Conservation (phyloP, 2,113 vertebrate species). For the Tetrax tetrax region DNA sequence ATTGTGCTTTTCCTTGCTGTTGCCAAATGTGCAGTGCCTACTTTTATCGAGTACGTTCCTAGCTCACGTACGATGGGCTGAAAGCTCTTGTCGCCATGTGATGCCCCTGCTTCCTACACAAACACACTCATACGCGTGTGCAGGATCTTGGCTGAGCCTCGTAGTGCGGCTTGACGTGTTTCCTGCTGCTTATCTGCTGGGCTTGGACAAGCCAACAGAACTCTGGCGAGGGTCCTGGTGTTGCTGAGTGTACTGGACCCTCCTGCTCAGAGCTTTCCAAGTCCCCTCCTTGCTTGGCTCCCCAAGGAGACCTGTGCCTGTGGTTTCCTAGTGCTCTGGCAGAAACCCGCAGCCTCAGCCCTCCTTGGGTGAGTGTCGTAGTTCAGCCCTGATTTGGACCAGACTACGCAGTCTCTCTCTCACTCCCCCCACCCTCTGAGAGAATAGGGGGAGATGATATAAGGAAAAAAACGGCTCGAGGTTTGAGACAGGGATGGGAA, state of each 20-base stretch:
- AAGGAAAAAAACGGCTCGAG: no score
- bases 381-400: no score
- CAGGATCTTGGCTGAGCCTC: not conserved
- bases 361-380: not conserved
- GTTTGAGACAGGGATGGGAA: no score
- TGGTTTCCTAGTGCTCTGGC: not conserved
- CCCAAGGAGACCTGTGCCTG: not conserved
- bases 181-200: not conserved
- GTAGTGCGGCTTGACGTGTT: not conserved
- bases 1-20: slow-evolving; percentile 21
- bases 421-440: no score
- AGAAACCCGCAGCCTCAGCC: not conserved
- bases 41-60: not conserved
- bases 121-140: not conserved
- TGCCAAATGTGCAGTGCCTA: not conserved
- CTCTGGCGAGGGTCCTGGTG: not conserved
- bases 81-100: not conserved
- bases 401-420: no score
- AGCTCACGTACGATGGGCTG: not conserved
- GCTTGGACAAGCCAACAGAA: not conserved
- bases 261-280: not conserved
- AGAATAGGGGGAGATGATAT: no score
- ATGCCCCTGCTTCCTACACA: not conserved
- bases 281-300: not conserved
- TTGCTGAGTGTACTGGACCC: not conserved